A percentile compares a stretch with the other conserved stretches of the same genome.
Evolutionary conservation across 2,113 vertebrate species (phyloP).

Genomic region (Sphaerodactylus townsendi): DNA sequence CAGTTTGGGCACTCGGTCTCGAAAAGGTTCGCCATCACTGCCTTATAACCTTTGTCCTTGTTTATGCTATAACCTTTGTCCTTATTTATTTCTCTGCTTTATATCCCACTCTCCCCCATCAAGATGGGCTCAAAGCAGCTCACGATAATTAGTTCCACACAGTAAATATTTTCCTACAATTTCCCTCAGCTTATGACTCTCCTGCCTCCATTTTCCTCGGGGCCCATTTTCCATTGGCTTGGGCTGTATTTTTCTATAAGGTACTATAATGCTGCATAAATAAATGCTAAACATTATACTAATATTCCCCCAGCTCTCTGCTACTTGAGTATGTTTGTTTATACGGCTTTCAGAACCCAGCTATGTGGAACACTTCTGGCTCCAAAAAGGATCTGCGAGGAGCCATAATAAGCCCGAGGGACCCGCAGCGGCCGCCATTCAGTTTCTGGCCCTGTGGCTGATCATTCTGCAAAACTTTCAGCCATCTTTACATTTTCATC

Average conservation of each 20-base stretch:
- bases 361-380: not conserved
- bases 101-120: too few relatives aligned
- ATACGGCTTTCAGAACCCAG: constrained; percentile 24
- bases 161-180: not conserved
- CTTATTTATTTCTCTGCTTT: too few relatives aligned
- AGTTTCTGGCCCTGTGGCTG: constrained; percentile 49
- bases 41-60: too few relatives aligned
- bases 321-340: constrained; percentile 31
- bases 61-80: constrained; percentile 49
- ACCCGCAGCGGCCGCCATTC: constrained; percentile 41
- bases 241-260: constrained; percentile 49
- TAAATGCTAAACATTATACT: constrained; percentile 45
- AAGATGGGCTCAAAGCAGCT: too few relatives aligned
- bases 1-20: too few relatives aligned
- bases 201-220: constrained; percentile 27
- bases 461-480: constrained; percentile 62
- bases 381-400: not conserved
- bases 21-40: too few relatives aligned
- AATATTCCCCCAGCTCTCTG: not conserved
- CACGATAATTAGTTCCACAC: too few relatives aligned
- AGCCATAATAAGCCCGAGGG: not conserved
- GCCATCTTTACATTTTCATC: constrained; percentile 59
- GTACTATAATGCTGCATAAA: constrained; percentile 44
- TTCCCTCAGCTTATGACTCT: constrained; percentile 41
- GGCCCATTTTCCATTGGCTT: constrained; percentile 51